phyloP scores from a whole-genome alignment of 2,113 vertebrate genomes.

The Trachemys scripta region DNA sequence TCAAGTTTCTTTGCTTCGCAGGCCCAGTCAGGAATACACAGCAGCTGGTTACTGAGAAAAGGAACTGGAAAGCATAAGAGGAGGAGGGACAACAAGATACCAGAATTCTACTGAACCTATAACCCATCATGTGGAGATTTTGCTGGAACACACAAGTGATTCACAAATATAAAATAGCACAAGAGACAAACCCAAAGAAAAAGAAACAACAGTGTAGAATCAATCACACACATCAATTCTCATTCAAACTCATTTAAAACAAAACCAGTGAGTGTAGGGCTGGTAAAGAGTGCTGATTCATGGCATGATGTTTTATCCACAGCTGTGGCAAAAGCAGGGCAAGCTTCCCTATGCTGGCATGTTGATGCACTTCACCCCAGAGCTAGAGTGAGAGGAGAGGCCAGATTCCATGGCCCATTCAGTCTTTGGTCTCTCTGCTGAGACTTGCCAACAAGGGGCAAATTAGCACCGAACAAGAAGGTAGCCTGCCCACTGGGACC shows the following conservation, averaged over 20 bases:
- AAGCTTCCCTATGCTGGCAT: not conserved
- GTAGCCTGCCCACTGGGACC: not conserved
- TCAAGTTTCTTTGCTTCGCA: conserved; percentile 96
- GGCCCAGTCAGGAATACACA: conserved; percentile 92
- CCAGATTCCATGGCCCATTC: not conserved
- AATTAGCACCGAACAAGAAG: fast-evolving
- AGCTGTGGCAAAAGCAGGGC: not conserved
- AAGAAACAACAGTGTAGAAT: not conserved
- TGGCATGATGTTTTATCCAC: not conserved
- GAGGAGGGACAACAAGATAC: not conserved
- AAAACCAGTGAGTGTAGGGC: not conserved
- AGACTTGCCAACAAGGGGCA: not conserved
- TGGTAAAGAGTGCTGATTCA: not conserved
- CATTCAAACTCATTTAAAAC: not conserved
- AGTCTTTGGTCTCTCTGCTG: not conserved
- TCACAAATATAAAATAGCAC: not conserved
- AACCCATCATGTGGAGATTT: not conserved
- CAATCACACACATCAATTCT: not conserved
- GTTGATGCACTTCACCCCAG: not conserved
- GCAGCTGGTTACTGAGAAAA: conserved; percentile 90
- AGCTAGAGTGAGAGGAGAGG: not conserved
- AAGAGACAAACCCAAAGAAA: not conserved
- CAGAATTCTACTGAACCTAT: not conserved
- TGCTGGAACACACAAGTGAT: not conserved
- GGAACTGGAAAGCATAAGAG: not conserved